A percentile compares a stretch with the other conserved stretches of the same genome.
Conservation (phyloP, 1,140 invertebrate species). For the Bathynomus jamesi region DNA sequence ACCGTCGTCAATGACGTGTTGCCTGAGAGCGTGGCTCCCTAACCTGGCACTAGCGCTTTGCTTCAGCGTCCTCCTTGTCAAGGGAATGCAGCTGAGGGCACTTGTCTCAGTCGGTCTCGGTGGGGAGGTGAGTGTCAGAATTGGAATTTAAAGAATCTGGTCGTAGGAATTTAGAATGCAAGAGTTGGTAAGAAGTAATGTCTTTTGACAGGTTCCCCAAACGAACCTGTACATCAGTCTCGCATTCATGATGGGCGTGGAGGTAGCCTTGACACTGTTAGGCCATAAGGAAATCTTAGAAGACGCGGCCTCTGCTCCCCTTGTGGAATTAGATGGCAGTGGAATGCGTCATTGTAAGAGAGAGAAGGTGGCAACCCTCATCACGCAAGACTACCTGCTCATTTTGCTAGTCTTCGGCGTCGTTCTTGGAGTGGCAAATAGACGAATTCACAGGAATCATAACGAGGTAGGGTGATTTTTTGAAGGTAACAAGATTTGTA, state of each 20-base stretch:
- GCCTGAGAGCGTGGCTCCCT: conserved; percentile 37
- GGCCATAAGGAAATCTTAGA: conserved; percentile 16
- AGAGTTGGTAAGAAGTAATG: too few relatives aligned
- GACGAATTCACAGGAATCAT: conserved; percentile 25
- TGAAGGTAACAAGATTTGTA: not conserved
- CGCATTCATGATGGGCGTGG: conserved; percentile 21
- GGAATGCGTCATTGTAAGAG: conserved; percentile 14
- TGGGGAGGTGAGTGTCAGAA: conserved; percentile 13
- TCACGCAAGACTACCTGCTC: conserved; percentile 18
- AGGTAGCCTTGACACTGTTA: conserved; percentile 13
- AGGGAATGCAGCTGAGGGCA: conserved; percentile 23
- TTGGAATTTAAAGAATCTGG: not conserved
- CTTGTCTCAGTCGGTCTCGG: conserved; percentile 20
- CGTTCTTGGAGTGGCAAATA: conserved; percentile 12
- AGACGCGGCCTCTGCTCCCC: conserved; percentile 5
- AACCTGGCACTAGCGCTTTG: conserved; percentile 21
- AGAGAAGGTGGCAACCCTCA: conserved; percentile 17
- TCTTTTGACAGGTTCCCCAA: conserved; percentile 22
- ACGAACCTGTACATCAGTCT: conserved; percentile 19
- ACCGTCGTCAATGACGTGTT: conserved; percentile 41
- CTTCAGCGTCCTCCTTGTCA: conserved; percentile 23
- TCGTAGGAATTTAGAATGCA: not conserved
- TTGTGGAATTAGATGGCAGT: conserved; percentile 7
- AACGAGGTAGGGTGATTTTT: too few relatives aligned
- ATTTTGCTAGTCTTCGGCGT: conserved; percentile 12